phyloP scores from a whole-genome alignment of 2,888 invertebrate genomes.

The Cylindroiulus punctatus region DNA sequence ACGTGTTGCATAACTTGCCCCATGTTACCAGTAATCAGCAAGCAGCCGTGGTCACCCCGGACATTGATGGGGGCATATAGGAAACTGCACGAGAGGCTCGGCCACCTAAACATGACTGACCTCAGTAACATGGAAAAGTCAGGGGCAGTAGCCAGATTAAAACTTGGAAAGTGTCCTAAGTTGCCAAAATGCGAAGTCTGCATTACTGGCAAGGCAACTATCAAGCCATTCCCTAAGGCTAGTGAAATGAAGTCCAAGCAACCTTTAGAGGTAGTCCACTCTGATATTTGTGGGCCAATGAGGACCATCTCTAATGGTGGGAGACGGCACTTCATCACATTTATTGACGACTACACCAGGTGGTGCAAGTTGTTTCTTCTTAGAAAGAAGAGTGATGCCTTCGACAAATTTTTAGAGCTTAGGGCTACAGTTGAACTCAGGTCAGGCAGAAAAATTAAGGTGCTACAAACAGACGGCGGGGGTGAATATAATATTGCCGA shows the following conservation, averaged over 20 bases:
- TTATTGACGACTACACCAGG: neutral
- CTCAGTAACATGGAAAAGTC: neutral
- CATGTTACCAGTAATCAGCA: neutral
- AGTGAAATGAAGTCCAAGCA: no score
- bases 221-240: neutral
- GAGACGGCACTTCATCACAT: neutral
- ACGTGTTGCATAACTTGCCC: neutral
- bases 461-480: neutral
- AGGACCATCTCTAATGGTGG: neutral
- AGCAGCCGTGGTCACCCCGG: neutral
- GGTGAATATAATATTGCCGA: neutral
- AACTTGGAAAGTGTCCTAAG: no score
- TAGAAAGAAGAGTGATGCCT: neutral
- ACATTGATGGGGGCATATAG: neutral
- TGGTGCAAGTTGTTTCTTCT: neutral
- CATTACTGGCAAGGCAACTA: neutral
- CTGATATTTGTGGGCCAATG: neutral
- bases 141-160: neutral
- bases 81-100: neutral
- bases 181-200: neutral
- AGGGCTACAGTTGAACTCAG: no score
- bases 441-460: no score
- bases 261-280: neutral
- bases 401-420: neutral
- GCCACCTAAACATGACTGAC: neutral